Base-by-base conservation (phyloP, 2,797 vertebrate genomes). In the Florisuga fusca region DNA sequence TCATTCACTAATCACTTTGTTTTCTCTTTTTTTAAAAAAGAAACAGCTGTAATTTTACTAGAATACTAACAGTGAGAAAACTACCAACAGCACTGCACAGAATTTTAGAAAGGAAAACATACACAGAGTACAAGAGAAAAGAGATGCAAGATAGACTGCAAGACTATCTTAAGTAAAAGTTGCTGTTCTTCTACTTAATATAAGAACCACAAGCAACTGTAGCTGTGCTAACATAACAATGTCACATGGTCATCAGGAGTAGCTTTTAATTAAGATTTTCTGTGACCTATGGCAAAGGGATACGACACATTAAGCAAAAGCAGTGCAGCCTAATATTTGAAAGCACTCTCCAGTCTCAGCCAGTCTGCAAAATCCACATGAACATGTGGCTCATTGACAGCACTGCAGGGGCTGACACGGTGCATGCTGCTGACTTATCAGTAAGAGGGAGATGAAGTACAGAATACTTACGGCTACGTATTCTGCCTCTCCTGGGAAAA, bases 401-500 rank as follows among this genome's bases (percentile, higher is more conserved):
- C 34, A 27, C 82, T 23, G 62, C 82, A 81, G 80, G 85, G 33
- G n/a, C 55, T 91, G 63, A 46, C 51, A 27, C 23, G 66, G 51
- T 4, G n/a, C 36, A 29, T 63, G 72, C 36, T 82, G 34, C 45
- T 43, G 66, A 50, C 54, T 73, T 86, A 34, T 11, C 46, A 59
- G 20, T 19, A 36, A 86, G 36, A 64, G 16, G 31, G 58, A 74
- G 36, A 77, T 64, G 36, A 95, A 85, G 54, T 57, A 72, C 51
- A 90, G 41, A 41, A 41, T 41, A 41, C 38, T 14, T 41, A 41
- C 38, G 46, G 43, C 2, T 1, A 58, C 13, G 33, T 38, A 62
- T 69, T 78, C 59, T 87, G 63, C 38, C 38, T 88, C 67, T 69
- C 74, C 61, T 90, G 53, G 31, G 92, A 82, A 90, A 90, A 67